Conservation (phyloP, 2,113 vertebrate species). For the Hymenochirus boettgeri region DNA sequence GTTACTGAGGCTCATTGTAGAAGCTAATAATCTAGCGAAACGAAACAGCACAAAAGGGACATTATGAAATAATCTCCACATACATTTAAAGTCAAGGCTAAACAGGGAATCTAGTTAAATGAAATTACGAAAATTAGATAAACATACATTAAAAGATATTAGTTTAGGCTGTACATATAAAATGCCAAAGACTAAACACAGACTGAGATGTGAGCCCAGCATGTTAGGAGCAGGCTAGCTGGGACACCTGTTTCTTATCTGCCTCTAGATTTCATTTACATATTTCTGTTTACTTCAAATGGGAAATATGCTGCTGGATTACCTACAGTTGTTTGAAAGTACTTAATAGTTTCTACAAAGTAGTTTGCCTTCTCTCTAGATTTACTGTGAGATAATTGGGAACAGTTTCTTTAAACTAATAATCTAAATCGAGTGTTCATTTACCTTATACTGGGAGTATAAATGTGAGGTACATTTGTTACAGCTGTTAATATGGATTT, state of each 20-base stretch:
- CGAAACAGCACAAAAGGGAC: no score
- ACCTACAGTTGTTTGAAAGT: not conserved
- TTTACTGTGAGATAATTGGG: not conserved
- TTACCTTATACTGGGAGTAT: not conserved
- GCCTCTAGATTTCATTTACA: not conserved
- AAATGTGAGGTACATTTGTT: not conserved
- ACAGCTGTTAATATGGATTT: not conserved
- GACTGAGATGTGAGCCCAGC: not conserved
- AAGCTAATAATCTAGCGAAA: no score
- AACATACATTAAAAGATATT: conserved; percentile 1
- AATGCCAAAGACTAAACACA: not conserved
- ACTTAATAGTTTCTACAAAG: conserved; percentile 1
- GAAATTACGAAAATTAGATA: not conserved
- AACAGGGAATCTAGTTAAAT: not conserved
- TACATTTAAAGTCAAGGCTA: not conserved
- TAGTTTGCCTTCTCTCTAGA: not conserved
- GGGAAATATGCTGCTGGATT: not conserved
- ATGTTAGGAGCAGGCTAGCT: not conserved
- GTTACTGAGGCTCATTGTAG: no score
- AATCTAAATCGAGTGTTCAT: conserved; percentile 1
- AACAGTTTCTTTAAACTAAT: not conserved
- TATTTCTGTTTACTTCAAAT: not conserved
- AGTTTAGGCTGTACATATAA: not conserved
- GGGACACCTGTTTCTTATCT: conserved; percentile 1
- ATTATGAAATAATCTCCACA: no score